These are phyloP conservation scores for Isaurus tuberculatus DNA, from an alignment of 92 coral and sea anemone species.

Conservation along the genomic window DNA sequence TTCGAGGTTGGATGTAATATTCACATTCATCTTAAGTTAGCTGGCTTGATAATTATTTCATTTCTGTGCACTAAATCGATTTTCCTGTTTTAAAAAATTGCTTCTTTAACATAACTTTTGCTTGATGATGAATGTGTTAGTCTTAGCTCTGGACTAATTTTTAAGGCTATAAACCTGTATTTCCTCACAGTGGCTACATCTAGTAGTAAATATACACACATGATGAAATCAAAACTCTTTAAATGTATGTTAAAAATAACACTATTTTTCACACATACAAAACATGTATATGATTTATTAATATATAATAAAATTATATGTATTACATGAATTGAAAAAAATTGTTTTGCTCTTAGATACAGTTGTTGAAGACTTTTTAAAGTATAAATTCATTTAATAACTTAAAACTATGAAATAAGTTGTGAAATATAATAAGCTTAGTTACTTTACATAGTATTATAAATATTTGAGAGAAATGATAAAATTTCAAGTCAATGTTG, in stretches of 20 bases:
- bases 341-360: too few relatives aligned
- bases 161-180: background rate
- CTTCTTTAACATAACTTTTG: slow-evolving; percentile 23
- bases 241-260: too few relatives aligned
- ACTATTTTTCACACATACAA: too few relatives aligned
- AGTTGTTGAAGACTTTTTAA: too few relatives aligned
- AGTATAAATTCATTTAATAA: background rate
- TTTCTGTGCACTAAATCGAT: slow-evolving; percentile 20
- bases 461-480: background rate
- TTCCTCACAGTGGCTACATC: too few relatives aligned
- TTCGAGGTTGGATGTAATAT: slow-evolving; percentile 11
- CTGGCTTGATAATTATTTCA: slow-evolving; percentile 26
- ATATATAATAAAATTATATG: too few relatives aligned
- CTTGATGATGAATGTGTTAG: background rate
- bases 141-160: background rate
- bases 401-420: too few relatives aligned
- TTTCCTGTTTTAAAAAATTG: slow-evolving; percentile 46
- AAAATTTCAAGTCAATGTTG: background rate
- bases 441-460: background rate
- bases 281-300: too few relatives aligned
- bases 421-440: background rate
- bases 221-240: too few relatives aligned
- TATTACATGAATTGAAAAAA: too few relatives aligned
- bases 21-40: background rate
- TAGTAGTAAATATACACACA: too few relatives aligned